Base-by-base conservation (phyloP, 2,888 invertebrate genomes). In the Ichneumoninae sp. region DNA sequence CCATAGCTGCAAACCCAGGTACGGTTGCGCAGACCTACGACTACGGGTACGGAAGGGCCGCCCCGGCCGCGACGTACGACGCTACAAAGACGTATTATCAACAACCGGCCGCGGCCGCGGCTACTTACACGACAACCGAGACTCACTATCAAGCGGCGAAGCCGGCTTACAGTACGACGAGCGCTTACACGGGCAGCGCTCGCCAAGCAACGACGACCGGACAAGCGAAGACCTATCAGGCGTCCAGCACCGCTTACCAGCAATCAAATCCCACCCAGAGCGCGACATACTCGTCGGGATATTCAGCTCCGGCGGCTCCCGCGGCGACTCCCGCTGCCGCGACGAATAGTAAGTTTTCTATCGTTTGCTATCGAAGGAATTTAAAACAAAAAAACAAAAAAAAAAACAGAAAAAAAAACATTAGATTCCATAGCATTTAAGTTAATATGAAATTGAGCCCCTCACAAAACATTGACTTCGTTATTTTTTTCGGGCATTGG, bases 31-130 rank as follows among this genome's bases (percentile, higher is more conserved):
- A 96, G 83, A 94, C 95, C 13, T 96, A 96, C 94, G 96, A 96
- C 89, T 96, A 96, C 94, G 96, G 96, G 70, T 96, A 96, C 94
- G 96, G 96, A 87, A 95, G 95, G 82, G 94, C 95, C 86, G 95
- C 96, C 78, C 94, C 94, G 16, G 95, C 95, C 74, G 96, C 96
- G 54, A 95, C 96, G 66, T 97, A 97, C 95, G 97, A 97, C 94
- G 96, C 97, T 16, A 96, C 97, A 90, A 97, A 97, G 94, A 96
- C 97, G 1, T 97, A 96, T 85, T 97, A 97, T 94, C 97, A 97
- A 93, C 97, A 97, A 94, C 96, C 97, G 88, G 96, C 97, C n/a
- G 95, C 96, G 66, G 96, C 96, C 57, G 94, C 95, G n/a, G 95
- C 95, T 0, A 94, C 95, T 78, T 96, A 96, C 92, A 96, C 96